Percentiles rank a stretch among this genome's conserved stretches.
Evolutionary conservation across 2,888 invertebrate genomes (phyloP).

Genomic region (Creontiades dilutus): DNA sequence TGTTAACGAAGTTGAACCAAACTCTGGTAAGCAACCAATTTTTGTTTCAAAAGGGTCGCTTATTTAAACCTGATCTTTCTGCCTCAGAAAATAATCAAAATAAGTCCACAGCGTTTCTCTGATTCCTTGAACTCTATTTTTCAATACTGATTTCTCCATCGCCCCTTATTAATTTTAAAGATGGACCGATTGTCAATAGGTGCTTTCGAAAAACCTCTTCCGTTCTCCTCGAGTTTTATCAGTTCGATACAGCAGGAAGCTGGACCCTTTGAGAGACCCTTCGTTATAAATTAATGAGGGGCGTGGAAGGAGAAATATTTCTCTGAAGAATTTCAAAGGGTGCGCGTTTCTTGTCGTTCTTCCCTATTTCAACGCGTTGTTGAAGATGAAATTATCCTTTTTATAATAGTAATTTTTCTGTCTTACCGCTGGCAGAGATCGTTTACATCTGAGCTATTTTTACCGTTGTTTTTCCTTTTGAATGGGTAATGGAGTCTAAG

Average conservation of each 20-base stretch:
- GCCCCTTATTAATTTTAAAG: not conserved
- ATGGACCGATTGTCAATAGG: slow-evolving; percentile 16
- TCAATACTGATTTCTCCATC: not conserved
- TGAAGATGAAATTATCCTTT: not conserved
- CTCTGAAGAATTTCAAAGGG: not conserved
- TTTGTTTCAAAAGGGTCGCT: no score
- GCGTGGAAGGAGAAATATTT: slow-evolving; percentile 3
- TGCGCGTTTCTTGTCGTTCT: not conserved
- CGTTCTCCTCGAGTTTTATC: not conserved
- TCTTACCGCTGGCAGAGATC: no score
- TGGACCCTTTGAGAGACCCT: slow-evolving; percentile 23
- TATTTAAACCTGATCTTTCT: no score
- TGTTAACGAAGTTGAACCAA: no score
- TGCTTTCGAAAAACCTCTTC: not conserved
- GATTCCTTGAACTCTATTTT: not conserved
- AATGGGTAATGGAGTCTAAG: no score
- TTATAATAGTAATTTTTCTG: no score
- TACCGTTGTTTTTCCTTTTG: no score
- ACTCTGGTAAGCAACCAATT: no score
- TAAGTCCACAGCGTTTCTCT: no score
- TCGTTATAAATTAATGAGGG: slow-evolving; percentile 39
- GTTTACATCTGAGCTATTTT: no score
- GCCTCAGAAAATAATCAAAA: no score
- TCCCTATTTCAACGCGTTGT: not conserved
- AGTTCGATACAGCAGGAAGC: not conserved